Evolutionary conservation across 2,797 vertebrate species (phyloP).

Genomic region (Parauchenoglanis punctatus): DNA sequence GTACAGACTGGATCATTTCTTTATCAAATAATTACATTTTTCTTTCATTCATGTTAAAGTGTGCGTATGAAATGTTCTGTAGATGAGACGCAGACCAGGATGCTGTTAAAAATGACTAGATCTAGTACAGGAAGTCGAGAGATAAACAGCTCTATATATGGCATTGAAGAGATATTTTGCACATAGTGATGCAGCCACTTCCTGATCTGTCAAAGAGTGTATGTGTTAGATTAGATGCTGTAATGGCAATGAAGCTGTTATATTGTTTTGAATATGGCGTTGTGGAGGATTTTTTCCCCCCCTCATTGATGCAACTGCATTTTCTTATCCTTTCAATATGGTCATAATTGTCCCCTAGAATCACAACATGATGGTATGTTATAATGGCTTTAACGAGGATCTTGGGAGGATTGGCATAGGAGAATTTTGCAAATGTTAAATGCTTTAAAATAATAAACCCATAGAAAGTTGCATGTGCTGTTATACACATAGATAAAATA

Average conservation of each 20-base stretch:
- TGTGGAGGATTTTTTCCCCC: neutral
- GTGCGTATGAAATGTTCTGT: neutral
- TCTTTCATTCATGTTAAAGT: neutral
- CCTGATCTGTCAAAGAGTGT: constrained; percentile 42
- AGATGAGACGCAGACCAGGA: neutral
- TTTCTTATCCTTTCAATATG: neutral
- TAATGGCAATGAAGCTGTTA: neutral
- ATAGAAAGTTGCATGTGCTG: neutral
- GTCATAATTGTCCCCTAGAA: neutral
- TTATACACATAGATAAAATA: neutral
- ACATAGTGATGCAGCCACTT: constrained; percentile 61
- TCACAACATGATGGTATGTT: neutral
- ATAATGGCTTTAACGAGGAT: neutral
- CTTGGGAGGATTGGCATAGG: neutral
- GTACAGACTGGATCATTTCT: neutral
- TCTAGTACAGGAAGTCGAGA: constrained; percentile 19
- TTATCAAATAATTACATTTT: neutral
- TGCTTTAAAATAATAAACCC: neutral
- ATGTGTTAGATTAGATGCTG: neutral
- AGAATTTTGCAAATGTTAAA: neutral
- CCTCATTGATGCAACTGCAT: neutral
- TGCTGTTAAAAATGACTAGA: neutral
- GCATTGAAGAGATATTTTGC: constrained; percentile 47
- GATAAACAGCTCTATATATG: constrained; percentile 55
- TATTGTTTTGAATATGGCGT: neutral